Conservation (phyloP, 2,113 vertebrate species). For the Atlantisia rogersi region DNA sequence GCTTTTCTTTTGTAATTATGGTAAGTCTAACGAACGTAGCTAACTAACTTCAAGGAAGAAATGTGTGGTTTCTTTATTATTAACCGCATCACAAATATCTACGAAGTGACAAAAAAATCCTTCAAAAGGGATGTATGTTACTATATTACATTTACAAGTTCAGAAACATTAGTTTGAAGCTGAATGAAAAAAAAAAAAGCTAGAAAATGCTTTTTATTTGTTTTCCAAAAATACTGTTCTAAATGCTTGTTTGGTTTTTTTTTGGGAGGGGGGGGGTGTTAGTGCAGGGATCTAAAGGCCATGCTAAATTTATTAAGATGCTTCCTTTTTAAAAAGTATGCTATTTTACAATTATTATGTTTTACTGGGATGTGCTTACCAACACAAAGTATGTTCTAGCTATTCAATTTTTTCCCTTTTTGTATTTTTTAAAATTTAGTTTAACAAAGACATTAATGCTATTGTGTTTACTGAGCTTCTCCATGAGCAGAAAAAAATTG, state of each 20-base stretch:
- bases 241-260: not conserved
- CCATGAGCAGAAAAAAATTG: not conserved
- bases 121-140: not conserved
- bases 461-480: not conserved
- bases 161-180: not conserved
- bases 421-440: not conserved
- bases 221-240: not conserved
- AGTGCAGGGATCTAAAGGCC: not conserved
- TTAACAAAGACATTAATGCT: not conserved
- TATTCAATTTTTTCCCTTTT: not conserved
- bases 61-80: not conserved
- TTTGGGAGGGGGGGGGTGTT: fast-evolving
- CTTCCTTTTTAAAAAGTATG: not conserved
- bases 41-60: not conserved
- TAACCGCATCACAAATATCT: not conserved
- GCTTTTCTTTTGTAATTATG: not conserved
- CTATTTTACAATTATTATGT: not conserved
- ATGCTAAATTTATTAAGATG: not conserved
- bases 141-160: not conserved
- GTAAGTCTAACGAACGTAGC: not conserved
- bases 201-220: not conserved
- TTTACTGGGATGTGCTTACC: not conserved
- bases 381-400: not conserved
- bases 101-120: not conserved
- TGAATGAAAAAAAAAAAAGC: not conserved